Conservation (phyloP, 2,888 invertebrate species). For the Aspidiotus destructor region DNA sequence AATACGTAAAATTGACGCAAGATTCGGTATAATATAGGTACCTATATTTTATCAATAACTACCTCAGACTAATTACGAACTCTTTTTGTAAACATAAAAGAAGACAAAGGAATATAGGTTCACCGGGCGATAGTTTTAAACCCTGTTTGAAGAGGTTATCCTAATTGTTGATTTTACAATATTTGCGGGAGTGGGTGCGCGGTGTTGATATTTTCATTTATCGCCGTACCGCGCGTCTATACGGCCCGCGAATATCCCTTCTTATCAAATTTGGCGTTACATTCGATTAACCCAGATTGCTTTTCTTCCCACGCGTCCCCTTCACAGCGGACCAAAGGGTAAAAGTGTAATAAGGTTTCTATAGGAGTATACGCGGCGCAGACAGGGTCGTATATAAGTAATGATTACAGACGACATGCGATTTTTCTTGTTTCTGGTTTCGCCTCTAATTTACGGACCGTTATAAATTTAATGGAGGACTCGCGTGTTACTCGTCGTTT, state of each 20-base stretch:
- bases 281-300: slow-evolving; percentile 27
- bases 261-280: slow-evolving; percentile 1
- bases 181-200: too few relatives aligned
- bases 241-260: neutral
- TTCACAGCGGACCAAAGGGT: neutral
- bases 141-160: too few relatives aligned
- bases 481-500: slow-evolving; percentile 21
- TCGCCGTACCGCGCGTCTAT: too few relatives aligned
- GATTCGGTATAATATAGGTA: too few relatives aligned
- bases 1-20: too few relatives aligned
- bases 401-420: slow-evolving; percentile 23
- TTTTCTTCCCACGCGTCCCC: slow-evolving; percentile 29
- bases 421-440: slow-evolving; percentile 23
- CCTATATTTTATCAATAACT: too few relatives aligned
- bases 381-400: neutral
- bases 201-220: too few relatives aligned
- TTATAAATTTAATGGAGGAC: slow-evolving; percentile 26
- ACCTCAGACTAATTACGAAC: too few relatives aligned
- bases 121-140: too few relatives aligned
- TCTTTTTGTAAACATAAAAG: too few relatives aligned
- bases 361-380: neutral
- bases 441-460: slow-evolving; percentile 23
- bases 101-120: too few relatives aligned
- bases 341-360: slow-evolving; percentile 2
- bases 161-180: too few relatives aligned